These are phyloP conservation scores for Erythrocebus patas DNA, from an alignment of 2,113 vertebrate genomes.

Conservation along the genomic window DNA sequence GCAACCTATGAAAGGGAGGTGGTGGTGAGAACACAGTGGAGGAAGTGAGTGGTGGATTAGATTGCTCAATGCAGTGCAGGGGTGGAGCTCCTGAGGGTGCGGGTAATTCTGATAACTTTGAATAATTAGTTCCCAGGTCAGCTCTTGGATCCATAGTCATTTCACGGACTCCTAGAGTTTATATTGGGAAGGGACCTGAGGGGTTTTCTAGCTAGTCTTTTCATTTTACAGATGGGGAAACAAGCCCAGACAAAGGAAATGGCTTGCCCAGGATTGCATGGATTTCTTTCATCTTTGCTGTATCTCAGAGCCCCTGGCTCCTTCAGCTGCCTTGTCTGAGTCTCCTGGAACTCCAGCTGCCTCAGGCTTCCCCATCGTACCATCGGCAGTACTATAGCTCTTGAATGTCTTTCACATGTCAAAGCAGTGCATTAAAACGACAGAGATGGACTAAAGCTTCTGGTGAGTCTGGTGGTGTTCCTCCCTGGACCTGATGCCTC, in stretches of 20 bases:
- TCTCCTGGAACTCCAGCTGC: not conserved
- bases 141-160: not conserved
- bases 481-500: not conserved
- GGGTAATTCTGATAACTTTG: not conserved
- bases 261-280: not conserved
- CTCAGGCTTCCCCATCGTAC: rapidly evolving
- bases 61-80: conserved; percentile 51
- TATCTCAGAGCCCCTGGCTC: not conserved
- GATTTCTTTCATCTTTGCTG: not conserved
- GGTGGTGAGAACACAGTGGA: not conserved
- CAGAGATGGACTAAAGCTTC: not conserved
- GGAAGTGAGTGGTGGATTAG: conserved; percentile 56
- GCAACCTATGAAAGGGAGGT: not conserved
- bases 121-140: conserved; percentile 34
- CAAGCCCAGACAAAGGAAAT: not conserved
- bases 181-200: not conserved
- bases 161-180: not conserved
- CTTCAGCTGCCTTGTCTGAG: not conserved
- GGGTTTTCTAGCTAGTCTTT: not conserved
- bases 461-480: not conserved
- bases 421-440: not conserved
- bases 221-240: not conserved
- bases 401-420: not conserved
- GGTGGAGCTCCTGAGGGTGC: conserved; percentile 40
- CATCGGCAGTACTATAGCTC: too few species aligned